phyloP scores from a whole-genome alignment of 2,113 vertebrate genomes.

The Prionailurus viverrinus region DNA sequence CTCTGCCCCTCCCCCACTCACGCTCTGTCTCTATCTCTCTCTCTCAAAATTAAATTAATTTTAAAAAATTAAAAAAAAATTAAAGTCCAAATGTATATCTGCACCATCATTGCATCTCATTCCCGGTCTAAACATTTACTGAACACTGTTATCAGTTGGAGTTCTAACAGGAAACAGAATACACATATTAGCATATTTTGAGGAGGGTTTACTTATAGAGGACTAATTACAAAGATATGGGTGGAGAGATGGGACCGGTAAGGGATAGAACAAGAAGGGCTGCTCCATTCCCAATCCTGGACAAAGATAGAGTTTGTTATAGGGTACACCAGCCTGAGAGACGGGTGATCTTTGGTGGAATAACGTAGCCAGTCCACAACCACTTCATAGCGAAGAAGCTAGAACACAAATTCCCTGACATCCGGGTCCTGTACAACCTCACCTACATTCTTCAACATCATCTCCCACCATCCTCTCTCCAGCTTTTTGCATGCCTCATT shows the following conservation, averaged over 20 bases:
- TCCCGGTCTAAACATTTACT: background rate
- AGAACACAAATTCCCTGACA: background rate
- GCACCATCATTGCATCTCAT: background rate
- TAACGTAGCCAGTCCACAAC: background rate
- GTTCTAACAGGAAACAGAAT: background rate
- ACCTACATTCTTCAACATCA: background rate
- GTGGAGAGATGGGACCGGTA: background rate
- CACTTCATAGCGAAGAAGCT: background rate
- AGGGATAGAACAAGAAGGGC: background rate
- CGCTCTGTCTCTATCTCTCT: background rate
- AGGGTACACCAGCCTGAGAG: too few relatives aligned
- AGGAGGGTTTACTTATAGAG: background rate
- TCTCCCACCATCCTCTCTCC: background rate
- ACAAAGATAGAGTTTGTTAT: background rate
- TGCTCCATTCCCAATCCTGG: background rate
- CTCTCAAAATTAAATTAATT: background rate
- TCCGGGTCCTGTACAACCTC: background rate
- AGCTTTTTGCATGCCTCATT: fast-evolving
- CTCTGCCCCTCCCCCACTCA: background rate
- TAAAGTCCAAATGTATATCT: background rate
- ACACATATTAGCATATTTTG: background rate
- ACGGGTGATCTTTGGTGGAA: background rate
- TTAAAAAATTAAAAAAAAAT: background rate
- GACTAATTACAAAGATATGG: background rate
- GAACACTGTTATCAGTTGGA: background rate